Evolutionary conservation across 2,797 vertebrate genomes (phyloP).

Genomic region (Oophaga sylvatica): DNA sequence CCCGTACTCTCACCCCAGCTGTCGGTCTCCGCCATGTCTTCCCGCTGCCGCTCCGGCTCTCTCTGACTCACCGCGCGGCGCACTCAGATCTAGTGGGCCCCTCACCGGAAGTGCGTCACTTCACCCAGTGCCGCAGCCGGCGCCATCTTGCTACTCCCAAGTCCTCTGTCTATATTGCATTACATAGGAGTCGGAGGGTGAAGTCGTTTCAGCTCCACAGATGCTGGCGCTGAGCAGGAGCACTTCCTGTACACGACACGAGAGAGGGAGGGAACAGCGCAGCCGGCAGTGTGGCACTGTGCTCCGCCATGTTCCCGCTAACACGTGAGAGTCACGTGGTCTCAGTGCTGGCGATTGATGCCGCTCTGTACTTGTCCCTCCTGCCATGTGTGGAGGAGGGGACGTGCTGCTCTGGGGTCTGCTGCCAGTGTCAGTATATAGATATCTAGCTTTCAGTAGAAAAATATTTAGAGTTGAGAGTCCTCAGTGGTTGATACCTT

Average conservation of each 20-base stretch:
- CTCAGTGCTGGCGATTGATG: too few relatives aligned
- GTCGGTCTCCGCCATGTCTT: constrained; percentile 56
- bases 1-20: constrained; percentile 51
- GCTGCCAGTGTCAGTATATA: too few relatives aligned
- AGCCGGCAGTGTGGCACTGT: constrained; percentile 18
- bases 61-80: constrained; percentile 58
- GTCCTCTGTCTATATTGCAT: not conserved
- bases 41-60: constrained; percentile 55
- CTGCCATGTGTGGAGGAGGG: too few relatives aligned
- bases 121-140: not conserved
- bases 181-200: not conserved
- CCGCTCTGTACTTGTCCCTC: too few relatives aligned
- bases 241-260: constrained; percentile 13
- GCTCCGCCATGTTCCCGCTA: not conserved
- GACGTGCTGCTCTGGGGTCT: too few relatives aligned
- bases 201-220: not conserved
- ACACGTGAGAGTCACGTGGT: constrained; percentile 29
- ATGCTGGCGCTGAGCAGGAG: not conserved
- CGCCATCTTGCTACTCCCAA: constrained; percentile 27
- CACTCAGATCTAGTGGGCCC: constrained; percentile 11
- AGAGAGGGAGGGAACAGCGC: not conserved
- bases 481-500: too few relatives aligned
- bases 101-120: constrained; percentile 50
- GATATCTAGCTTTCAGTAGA: too few relatives aligned
- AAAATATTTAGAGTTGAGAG: too few relatives aligned